Conservation (phyloP, 2,797 vertebrate genomes). For the Leptatherina wallacei region DNA sequence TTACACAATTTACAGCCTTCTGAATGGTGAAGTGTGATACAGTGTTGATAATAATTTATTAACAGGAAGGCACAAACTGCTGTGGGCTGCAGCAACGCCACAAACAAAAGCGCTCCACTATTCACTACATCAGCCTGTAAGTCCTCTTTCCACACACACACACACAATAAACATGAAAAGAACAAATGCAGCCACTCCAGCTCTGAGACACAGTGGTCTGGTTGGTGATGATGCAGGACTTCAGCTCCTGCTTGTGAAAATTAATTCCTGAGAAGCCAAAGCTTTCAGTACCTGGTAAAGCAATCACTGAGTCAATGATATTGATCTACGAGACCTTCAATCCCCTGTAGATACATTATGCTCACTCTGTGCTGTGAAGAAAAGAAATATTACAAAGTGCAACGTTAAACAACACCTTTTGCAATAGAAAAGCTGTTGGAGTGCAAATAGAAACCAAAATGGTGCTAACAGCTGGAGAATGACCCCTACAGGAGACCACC, state of each 20-base stretch:
- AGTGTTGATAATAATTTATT: no score
- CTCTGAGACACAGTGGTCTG: not conserved
- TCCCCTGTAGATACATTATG: constrained; percentile 42
- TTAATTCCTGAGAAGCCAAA: constrained; percentile 27
- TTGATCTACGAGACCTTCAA: constrained; percentile 45
- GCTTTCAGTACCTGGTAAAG: constrained; percentile 35
- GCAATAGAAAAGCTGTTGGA: constrained; percentile 13
- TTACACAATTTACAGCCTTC: no score
- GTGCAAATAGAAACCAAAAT: constrained; percentile 52
- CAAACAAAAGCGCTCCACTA: no score
- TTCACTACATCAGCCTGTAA: no score
- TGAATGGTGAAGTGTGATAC: no score
- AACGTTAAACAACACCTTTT: constrained; percentile 44
- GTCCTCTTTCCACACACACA: no score
- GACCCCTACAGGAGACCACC: constrained; percentile 33
- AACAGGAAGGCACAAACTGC: no score
- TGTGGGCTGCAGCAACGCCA: no score
- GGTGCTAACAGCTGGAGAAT: constrained; percentile 41
- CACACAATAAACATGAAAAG: no score
- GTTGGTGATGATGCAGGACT: not conserved
- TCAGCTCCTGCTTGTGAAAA: constrained; percentile 26
- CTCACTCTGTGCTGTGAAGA: constrained; percentile 18
- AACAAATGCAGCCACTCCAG: constrained; percentile 15
- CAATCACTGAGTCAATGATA: constrained; percentile 33
- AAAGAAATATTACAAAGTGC: constrained; percentile 28